Conservation (phyloP, 2,113 vertebrate species). For the Calcarius ornatus region DNA sequence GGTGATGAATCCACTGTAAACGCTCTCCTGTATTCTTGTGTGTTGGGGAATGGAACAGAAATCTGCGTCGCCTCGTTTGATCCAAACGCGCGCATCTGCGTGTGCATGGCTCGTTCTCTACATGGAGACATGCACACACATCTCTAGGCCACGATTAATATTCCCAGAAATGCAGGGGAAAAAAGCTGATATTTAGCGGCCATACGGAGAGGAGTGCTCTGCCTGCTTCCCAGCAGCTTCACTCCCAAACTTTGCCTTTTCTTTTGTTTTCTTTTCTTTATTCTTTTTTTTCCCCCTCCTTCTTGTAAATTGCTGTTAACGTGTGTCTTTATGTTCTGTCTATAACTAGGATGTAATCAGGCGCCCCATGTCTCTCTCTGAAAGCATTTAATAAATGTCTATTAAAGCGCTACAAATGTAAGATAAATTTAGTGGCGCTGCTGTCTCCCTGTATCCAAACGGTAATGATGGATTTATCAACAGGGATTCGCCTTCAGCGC, state of each 20-base stretch:
- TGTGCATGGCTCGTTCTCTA: neutral
- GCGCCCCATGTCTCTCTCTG: conserved; percentile 82
- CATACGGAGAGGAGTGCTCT: neutral
- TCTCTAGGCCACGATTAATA: conserved; percentile 16
- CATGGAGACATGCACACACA: neutral
- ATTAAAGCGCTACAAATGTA: conserved; percentile 84
- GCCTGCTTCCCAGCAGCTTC: neutral
- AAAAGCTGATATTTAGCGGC: neutral
- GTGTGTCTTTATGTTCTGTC: conserved; percentile 79
- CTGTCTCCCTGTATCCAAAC: conserved; percentile 79
- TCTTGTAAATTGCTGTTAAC: conserved; percentile 80
- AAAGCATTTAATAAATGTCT: conserved; percentile 89
- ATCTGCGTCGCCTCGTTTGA: conserved; percentile 6
- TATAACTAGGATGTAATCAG: conserved; percentile 84
- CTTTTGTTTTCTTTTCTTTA: conserved; percentile 49
- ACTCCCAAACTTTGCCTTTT: conserved; percentile 31
- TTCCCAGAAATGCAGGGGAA: neutral
- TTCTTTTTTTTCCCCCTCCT: neutral
- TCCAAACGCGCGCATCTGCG: neutral
- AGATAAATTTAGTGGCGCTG: conserved; percentile 83
- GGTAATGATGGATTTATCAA: conserved; percentile 84
- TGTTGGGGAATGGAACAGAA: neutral
- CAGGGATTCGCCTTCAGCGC: conserved; percentile 79
- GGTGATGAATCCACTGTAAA: conserved; percentile 42
- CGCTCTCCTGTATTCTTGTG: neutral